Conservation (phyloP, 2,113 vertebrate genomes). For the Sapayoa aenigma region DNA sequence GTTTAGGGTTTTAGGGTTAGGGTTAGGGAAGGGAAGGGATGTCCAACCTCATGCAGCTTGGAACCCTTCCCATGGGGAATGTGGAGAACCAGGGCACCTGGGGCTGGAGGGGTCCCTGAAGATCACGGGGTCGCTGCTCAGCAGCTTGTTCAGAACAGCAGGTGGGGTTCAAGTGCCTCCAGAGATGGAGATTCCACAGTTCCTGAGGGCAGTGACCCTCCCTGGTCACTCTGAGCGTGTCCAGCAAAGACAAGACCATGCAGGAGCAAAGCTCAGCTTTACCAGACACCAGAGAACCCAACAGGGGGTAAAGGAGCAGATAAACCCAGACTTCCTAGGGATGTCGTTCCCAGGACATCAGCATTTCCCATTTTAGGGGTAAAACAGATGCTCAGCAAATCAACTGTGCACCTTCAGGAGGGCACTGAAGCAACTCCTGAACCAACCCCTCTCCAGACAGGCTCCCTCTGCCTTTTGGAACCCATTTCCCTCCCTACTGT, state of each 20-base stretch:
- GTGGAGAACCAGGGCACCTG: neutral
- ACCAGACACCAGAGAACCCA: neutral
- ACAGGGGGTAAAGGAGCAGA: neutral
- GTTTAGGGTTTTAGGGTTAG: too few species aligned
- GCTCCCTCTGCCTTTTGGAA: neutral
- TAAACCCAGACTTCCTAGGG: fast-evolving
- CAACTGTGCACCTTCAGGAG: neutral
- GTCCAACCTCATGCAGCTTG: neutral
- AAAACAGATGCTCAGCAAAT: neutral
- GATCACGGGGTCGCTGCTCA: neutral
- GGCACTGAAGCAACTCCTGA: neutral
- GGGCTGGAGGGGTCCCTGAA: neutral
- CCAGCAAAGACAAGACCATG: neutral
- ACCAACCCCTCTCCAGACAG: neutral
- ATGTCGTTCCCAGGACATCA: fast-evolving
- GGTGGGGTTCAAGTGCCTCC: neutral
- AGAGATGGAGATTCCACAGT: neutral
- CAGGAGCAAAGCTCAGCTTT: neutral
- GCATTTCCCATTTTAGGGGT: neutral
- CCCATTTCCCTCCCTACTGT: neutral
- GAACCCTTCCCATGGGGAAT: too few species aligned
- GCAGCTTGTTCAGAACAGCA: neutral
- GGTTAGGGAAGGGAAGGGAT: neutral
- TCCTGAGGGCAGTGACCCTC: neutral
- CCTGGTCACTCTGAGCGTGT: too few species aligned